Base-by-base conservation (phyloP, 2,888 invertebrate species). In the Spisula solida region DNA sequence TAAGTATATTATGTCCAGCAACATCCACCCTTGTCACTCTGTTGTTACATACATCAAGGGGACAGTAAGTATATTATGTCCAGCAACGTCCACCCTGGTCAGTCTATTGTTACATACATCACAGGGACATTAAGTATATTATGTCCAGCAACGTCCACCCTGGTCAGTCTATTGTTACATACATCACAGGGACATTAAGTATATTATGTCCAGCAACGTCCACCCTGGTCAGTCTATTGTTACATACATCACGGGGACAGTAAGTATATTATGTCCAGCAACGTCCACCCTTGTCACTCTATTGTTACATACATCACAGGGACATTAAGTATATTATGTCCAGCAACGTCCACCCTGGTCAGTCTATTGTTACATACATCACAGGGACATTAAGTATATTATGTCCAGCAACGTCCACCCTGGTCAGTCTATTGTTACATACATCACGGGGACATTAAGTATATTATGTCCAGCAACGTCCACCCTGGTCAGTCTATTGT, bases 211-310 rank as follows among this genome's bases (percentile, higher is more conserved):
- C 12, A 8, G 1, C 51, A 47, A 47, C 47, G 12, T 47, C 5
- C 47, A 47, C 47, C 0, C 97, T 99, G 90, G 99, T 99, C 93
- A 99, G 99, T 0, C 97, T 99, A 0, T 97, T 99, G 81, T 97
- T 99, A 88, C 99, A 99, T 96, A 99, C 99, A 1, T 99, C 99
- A 86, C 97, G 99, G 89, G 99, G 99, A 97, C 99, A 99, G 99
- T 99, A 97, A 98, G 99, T 96, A 66, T 80, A 12, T 8, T n/a
- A n/a, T 47, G 12, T 5, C 47, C 5, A 8, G 12, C 47, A 47
- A 47, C 47, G 12, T 47, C 5, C 47, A 47, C 47, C 0, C 97
- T 99, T 90, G 99, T 99, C 93, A 99, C 99, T 0, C 97, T 99
- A 0, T 97, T 99, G 81, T 97, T 99, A 88, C 99, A 99, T 96